These are phyloP conservation scores for Cartodere bifasciata DNA, from an alignment of 2,888 invertebrate species.

Conservation along the genomic window DNA sequence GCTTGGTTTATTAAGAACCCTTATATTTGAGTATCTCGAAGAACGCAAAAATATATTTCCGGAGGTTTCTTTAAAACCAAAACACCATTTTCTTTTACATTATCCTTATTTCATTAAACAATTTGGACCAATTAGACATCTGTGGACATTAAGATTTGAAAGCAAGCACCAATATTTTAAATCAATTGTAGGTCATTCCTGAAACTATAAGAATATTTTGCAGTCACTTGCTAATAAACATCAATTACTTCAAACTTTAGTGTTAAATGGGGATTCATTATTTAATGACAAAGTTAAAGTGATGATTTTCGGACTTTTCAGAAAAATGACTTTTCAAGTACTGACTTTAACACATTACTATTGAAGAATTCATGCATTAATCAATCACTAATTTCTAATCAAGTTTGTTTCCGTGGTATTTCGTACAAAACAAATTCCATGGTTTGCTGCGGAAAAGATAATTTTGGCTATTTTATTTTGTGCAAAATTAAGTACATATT, in stretches of 20 bases:
- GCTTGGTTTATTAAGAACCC: neutral
- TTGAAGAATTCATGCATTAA: too few relatives aligned
- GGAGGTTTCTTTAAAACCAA: slow-evolving; percentile 11
- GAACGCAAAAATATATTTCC: slow-evolving; percentile 11
- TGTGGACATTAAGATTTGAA: slow-evolving; percentile 13
- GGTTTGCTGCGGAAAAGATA: neutral
- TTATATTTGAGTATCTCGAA: slow-evolving; percentile 2
- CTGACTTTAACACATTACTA: too few relatives aligned
- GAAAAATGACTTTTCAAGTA: too few relatives aligned
- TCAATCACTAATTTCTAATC: too few relatives aligned
- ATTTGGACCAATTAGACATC: slow-evolving; percentile 10
- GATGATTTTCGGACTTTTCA: too few relatives aligned
- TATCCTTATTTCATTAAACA: slow-evolving; percentile 13
- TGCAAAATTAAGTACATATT: slow-evolving; percentile 2
- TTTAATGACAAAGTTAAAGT: too few relatives aligned
- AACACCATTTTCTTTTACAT: slow-evolving; percentile 15
- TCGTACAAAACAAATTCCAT: too few relatives aligned
- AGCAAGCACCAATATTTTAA: slow-evolving; percentile 12
- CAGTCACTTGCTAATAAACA: slow-evolving; percentile 1
- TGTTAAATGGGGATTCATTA: too few relatives aligned
- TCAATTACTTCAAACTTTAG: slow-evolving; percentile 2
- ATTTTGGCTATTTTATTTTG: too few relatives aligned
- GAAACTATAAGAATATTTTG: slow-evolving; percentile 3
- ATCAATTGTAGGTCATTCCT: slow-evolving; percentile 1
- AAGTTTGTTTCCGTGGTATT: too few relatives aligned